Percentiles rank a stretch among this genome's conserved stretches.
These are phyloP conservation scores for Lontra canadensis DNA, from an alignment of 2,113 vertebrate species.

Conservation along the genomic window DNA sequence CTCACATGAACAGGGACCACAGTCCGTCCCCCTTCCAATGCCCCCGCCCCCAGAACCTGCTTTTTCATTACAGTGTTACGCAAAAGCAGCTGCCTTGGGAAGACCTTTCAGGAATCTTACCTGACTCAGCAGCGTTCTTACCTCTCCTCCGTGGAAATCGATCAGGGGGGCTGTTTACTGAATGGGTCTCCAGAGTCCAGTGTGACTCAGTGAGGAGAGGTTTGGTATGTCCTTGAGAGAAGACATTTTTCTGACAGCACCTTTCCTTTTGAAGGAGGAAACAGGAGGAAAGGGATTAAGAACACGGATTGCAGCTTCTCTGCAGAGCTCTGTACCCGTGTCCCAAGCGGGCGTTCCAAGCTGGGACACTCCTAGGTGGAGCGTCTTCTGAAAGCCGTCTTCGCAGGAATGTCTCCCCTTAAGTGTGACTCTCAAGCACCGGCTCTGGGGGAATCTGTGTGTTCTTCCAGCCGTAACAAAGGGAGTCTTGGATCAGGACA, in stretches of 20 bases:
- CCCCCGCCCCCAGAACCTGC: neutral
- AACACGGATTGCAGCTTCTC: neutral
- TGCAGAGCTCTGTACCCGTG: neutral
- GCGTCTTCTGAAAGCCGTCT: neutral
- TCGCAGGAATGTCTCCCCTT: neutral
- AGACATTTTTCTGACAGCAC: neutral
- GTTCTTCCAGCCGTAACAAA: neutral
- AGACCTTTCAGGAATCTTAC: neutral
- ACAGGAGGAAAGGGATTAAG: neutral
- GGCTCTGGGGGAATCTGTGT: neutral
- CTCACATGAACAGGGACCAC: neutral
- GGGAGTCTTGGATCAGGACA: neutral
- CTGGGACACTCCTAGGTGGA: neutral
- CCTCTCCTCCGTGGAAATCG: neutral
- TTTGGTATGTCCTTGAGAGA: neutral
- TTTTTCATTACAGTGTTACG: neutral
- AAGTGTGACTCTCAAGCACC: neutral
- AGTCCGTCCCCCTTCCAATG: fast-evolving
- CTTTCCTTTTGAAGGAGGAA: neutral
- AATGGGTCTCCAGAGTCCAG: neutral
- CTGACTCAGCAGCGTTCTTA: neutral
- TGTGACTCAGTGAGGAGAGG: neutral
- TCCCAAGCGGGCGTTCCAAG: neutral
- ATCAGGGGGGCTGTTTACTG: neutral
- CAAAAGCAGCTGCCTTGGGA: neutral